Base-by-base conservation (phyloP, 1,140 invertebrate genomes). In the Eciton burchellii region DNA sequence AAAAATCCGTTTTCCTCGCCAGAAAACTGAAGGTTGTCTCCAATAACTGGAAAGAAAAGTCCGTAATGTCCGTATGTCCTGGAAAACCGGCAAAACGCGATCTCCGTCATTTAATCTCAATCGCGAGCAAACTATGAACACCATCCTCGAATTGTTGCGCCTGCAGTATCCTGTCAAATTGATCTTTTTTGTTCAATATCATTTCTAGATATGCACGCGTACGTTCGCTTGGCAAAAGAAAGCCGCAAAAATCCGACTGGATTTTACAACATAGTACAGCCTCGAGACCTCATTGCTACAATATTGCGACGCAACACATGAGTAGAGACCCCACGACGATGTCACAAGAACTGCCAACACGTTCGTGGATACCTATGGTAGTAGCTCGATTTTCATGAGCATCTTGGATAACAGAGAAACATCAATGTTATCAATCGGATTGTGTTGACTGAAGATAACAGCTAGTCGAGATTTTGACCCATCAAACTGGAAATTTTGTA, bases 1-100 rank as follows among this genome's bases (percentile, higher is more conserved):
- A 99, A 92, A 99, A 99, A 93, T 99, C 99, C 56, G 98, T 99
- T 95, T 99, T 99, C 86, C 99, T 95, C 0, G 97, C 96, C 26
- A 99, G 94, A 91, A 99, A 99, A 91, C 96, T 97, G 82, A 99
- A 99, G 85, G 99, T 95, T 29, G 97, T 98, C 81, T 97, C 97
- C 43, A 99, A 93, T 5, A 99, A 93, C 97, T 99, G 94, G 86
- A 96, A 96, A 91, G 87, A 60, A 84, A 91, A 86, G 84, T 74
- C 57, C 45, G 43, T 29, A 29, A 73, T 21, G 54, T 60, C n/a
- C n/a, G 49, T 66, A 54, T 8, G 16, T 41, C 19, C 76, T 68
- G 2, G 3, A 3, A n/a, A n/a, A 65, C 8, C 5, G 21, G 5
- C 43, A 4, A 74, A 66, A 59, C 26, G 16, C 19, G 29, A 47